phyloP scores from a whole-genome alignment of 2,113 vertebrate genomes.

The Oryzias curvinotus region DNA sequence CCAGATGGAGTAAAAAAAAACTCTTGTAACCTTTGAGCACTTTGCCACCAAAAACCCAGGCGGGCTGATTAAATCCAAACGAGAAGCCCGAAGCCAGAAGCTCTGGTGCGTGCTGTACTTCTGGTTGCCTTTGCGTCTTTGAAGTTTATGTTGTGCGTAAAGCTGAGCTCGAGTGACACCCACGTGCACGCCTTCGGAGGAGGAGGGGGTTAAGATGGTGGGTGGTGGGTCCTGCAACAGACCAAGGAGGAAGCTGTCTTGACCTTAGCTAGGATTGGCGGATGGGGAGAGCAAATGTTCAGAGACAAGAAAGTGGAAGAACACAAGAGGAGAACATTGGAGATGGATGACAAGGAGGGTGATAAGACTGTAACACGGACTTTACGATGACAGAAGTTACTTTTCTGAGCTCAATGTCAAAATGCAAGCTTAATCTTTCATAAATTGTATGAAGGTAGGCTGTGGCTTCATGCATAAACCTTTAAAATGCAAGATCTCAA shows the following conservation, averaged over 20 bases:
- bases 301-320: neutral
- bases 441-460: no score
- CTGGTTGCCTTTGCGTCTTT: conserved; percentile 31
- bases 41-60: conserved; percentile 2
- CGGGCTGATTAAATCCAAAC: conserved; percentile 12
- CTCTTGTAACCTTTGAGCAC: neutral
- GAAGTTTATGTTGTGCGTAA: conserved; percentile 47
- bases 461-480: no score
- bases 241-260: conserved; percentile 45
- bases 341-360: neutral
- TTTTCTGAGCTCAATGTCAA: no score
- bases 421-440: no score
- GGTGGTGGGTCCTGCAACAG: conserved; percentile 33
- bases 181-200: conserved; percentile 38
- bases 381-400: no score
- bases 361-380: neutral
- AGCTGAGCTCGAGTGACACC: conserved; percentile 51
- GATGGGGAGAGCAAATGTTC: conserved; percentile 9
- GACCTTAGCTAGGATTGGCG: conserved; percentile 73
- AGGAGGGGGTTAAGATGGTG: neutral
- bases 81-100: neutral
- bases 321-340: neutral
- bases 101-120: neutral
- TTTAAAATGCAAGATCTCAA: no score
- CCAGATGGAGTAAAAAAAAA: conserved; percentile 26